Base-by-base conservation (phyloP, 2,888 invertebrate species). In the Cephus spinipes region DNA sequence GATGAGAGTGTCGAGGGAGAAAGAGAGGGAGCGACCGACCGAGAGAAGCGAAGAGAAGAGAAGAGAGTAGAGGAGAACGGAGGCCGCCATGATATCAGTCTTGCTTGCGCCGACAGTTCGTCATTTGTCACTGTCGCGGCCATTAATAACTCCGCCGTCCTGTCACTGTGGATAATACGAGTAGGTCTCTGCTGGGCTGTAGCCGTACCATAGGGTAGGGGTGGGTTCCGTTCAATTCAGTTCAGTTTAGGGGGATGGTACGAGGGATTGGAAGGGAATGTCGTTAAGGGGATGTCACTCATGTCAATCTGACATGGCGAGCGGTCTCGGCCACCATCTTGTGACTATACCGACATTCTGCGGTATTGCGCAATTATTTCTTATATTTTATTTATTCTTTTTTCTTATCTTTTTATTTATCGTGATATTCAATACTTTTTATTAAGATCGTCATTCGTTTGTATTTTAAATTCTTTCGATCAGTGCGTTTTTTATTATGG, bases 31-130 rank as follows among this genome's bases (percentile, higher is more conserved):
- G 73, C 68, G 80, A 69, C 75, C 74, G 77, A 76, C 75, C 76
- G 74, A 78, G 77, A 75, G 76, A 75, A 79, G 73, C 76, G 75
- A 76, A 12, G 71, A 31, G 30, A 15, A 75, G 73, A 33, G 30
- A 74, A 34, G 69, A 15, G 68, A 77, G 77, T 55, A 76, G 71
- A 73, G 76, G 79, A 76, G 86, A 88, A 87, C 86, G 88, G 88
- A 89, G 90, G 88, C 90, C 89, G 89, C 91, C 90, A 91, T 91
- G 89, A 89, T 90, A 91, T 91, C 91, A 91, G 91, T 91, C 91
- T 91, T 91, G 91, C 91, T 91, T 91, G 91, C 91, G 91, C 91
- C 90, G 91, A 91, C 91, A 91, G 91, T 91, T 91, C 91, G 91
- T 91, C 91, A 91, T 91, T 91, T 91, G 91, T 91, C 91, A 91